Percentiles rank a stretch among this genome's conserved stretches.
Evolutionary conservation across 2,113 vertebrate genomes (phyloP).

Genomic region (Thalassoma bifasciatum): DNA sequence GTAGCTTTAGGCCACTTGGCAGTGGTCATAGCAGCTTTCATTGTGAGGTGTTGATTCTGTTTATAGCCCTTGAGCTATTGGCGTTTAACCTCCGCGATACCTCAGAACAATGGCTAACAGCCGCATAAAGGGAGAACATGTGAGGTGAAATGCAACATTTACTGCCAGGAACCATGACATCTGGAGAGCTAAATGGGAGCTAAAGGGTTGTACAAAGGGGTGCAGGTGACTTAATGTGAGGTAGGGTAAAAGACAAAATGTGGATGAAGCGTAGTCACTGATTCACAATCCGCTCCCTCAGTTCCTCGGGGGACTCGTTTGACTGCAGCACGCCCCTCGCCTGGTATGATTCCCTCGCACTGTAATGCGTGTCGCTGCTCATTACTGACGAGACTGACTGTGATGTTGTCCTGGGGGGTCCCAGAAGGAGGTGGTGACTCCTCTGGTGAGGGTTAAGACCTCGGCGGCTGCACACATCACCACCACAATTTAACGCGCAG

Average conservation of each 20-base stretch:
- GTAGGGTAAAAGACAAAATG: conserved; percentile 21
- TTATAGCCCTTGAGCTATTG: conserved; percentile 57
- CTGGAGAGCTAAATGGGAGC: conserved; percentile 42
- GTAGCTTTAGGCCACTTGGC: conserved; percentile 55
- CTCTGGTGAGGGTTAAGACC: conserved; percentile 51
- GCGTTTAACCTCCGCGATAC: conserved; percentile 37
- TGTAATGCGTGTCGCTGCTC: conserved; percentile 57
- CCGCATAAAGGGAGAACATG: conserved; percentile 53
- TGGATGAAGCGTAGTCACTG: conserved; percentile 34
- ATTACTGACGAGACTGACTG: conserved; percentile 64
- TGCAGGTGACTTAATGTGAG: conserved; percentile 10
- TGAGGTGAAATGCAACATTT: conserved; percentile 27
- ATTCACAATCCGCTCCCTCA: no score
- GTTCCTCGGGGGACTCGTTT: conserved; percentile 76
- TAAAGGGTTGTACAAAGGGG: neutral
- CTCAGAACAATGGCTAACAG: conserved; percentile 27
- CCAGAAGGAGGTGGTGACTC: conserved; percentile 11
- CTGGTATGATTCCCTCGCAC: conserved; percentile 67
- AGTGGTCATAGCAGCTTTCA: conserved; percentile 38
- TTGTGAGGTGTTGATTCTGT: conserved; percentile 54
- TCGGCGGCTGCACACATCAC: conserved; percentile 54
- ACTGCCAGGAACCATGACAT: conserved; percentile 38
- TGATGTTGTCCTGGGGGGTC: conserved; percentile 38
- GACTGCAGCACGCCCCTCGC: conserved; percentile 40
- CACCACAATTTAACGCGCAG: conserved; percentile 7